Percentiles rank a stretch among this genome's conserved stretches.
These are phyloP conservation scores for Crepidodera aurea DNA, from an alignment of 2,888 invertebrate species.

Conservation along the genomic window DNA sequence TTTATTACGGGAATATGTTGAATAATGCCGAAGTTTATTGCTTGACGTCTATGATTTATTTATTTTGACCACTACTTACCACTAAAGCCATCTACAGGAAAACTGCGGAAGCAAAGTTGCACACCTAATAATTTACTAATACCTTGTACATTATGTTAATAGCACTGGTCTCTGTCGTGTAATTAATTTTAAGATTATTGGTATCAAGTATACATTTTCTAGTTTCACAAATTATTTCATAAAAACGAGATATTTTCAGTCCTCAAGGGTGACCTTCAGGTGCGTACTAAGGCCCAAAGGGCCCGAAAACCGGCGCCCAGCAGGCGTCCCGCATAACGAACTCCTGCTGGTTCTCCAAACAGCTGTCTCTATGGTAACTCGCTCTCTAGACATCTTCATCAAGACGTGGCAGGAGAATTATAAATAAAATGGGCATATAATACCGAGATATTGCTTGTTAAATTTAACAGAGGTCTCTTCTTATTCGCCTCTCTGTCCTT, in stretches of 20 bases:
- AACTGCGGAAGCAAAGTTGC: too few relatives aligned
- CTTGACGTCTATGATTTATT: too few relatives aligned
- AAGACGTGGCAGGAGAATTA: constrained; percentile 56
- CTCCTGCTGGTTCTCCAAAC: constrained; percentile 50
- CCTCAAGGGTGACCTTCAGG: constrained; percentile 1
- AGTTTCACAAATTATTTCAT: too few relatives aligned
- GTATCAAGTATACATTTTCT: too few relatives aligned
- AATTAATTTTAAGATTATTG: too few relatives aligned
- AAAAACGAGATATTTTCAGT: background rate
- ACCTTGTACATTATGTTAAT: too few relatives aligned
- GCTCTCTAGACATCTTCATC: constrained; percentile 60
- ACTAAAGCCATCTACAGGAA: too few relatives aligned
- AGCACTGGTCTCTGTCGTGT: too few relatives aligned
- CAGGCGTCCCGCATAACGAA: constrained; percentile 32
- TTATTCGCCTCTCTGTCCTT: constrained; percentile 10
- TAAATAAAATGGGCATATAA: constrained; percentile 57
- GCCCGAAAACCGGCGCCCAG: constrained; percentile 24
- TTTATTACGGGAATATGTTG: too few relatives aligned
- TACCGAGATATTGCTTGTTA: constrained; percentile 55
- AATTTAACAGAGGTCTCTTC: constrained; percentile 42
- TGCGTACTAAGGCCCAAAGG: constrained; percentile 16
- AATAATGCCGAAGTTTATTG: too few relatives aligned
- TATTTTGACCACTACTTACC: too few relatives aligned
- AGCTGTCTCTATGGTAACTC: constrained; percentile 60
- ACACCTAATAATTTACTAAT: too few relatives aligned